These are phyloP conservation scores for Wasmannia auropunctata DNA, from an alignment of 1,140 invertebrate species.

Conservation along the genomic window DNA sequence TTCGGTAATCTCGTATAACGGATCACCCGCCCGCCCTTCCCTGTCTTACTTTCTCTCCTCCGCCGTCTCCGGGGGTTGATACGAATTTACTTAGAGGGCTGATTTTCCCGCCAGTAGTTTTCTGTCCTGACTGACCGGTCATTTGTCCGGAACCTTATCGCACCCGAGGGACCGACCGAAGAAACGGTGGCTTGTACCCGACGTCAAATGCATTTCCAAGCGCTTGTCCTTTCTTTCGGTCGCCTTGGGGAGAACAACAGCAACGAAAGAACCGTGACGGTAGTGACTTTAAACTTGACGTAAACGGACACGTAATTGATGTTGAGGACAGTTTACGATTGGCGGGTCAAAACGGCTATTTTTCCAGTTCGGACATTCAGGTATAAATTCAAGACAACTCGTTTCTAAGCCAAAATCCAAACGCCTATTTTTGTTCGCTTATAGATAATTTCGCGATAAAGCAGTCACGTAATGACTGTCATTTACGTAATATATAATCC, in stretches of 20 bases:
- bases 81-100: slow-evolving; percentile 83
- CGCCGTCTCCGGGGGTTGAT: slow-evolving; percentile 77
- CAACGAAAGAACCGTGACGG: slow-evolving; percentile 28
- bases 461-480: neutral
- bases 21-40: slow-evolving; percentile 72
- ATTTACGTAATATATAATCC: neutral
- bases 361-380: neutral
- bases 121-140: slow-evolving; percentile 77
- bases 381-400: neutral
- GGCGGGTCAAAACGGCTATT: neutral
- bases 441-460: neutral
- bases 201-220: slow-evolving; percentile 70
- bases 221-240: slow-evolving; percentile 30
- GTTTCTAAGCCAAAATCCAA: slow-evolving; percentile 19
- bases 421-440: neutral
- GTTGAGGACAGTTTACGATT: slow-evolving; percentile 4
- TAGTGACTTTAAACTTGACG: slow-evolving; percentile 47
- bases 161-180: slow-evolving; percentile 75
- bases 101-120: slow-evolving; percentile 77
- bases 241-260: slow-evolving; percentile 43
- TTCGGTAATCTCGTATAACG: slow-evolving; percentile 81
- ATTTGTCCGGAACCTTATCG: slow-evolving; percentile 82
- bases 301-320: slow-evolving; percentile 23
- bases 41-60: slow-evolving; percentile 55
- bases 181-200: slow-evolving; percentile 61